phyloP scores from a whole-genome alignment of 1,140 invertebrate genomes.

The Eurytemora carolleeae region DNA sequence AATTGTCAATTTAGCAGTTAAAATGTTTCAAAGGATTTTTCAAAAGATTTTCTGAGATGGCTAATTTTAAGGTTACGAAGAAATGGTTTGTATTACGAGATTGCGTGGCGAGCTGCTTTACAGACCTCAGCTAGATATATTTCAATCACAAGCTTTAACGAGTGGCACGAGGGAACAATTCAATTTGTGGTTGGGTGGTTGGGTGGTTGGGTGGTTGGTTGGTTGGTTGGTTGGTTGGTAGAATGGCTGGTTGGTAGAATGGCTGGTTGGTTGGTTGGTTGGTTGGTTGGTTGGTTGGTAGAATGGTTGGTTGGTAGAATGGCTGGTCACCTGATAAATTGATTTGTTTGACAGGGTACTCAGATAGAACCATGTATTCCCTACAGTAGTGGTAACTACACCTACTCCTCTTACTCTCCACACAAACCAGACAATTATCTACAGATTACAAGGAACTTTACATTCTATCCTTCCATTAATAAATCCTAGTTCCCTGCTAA shows the following conservation, averaged over 20 bases:
- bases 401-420: constrained; percentile 24
- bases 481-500: too few relatives aligned
- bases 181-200: too few relatives aligned
- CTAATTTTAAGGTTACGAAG: constrained; percentile 20
- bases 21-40: too few relatives aligned
- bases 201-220: too few relatives aligned
- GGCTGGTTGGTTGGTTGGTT: too few relatives aligned
- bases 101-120: constrained; percentile 25
- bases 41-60: too few relatives aligned
- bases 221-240: too few relatives aligned
- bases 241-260: too few relatives aligned
- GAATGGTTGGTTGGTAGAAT: too few relatives aligned
- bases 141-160: constrained; percentile 33
- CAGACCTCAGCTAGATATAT: constrained; percentile 23
- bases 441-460: background rate
- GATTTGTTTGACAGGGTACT: constrained; percentile 21
- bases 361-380: constrained; percentile 31
- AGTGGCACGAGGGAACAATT: constrained; percentile 36
- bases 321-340: too few relatives aligned
- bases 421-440: constrained; percentile 24
- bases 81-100: constrained; percentile 28
- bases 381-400: constrained; percentile 13
- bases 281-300: too few relatives aligned
- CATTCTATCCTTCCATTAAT: background rate
- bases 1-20: too few relatives aligned